Base-by-base conservation (phyloP, 2,888 invertebrate genomes). In the Flabesymbios commensalis region DNA sequence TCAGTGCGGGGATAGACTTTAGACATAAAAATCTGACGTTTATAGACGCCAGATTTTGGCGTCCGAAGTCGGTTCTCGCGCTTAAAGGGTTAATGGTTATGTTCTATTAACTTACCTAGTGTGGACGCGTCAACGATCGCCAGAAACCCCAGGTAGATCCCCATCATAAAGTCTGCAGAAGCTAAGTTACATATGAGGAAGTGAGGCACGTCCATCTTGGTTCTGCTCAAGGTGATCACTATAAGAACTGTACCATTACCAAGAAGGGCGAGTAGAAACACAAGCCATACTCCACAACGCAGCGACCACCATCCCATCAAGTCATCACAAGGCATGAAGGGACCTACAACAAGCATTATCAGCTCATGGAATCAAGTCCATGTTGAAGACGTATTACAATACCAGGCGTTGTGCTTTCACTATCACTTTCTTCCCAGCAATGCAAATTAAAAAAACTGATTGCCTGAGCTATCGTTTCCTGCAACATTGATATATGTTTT, bases 281-380 rank as follows among this genome's bases (percentile, higher is more conserved):
- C 95, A 19, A 94, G 90, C 97, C 98, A 98, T 54, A 97, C 94
- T 24, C 96, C 95, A 81, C 95, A 96, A 43, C 95, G 88, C 73
- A 96, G 85, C 3, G 94, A 94, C 96, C 96, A 96, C 95, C 95
- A 96, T 80, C 95, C 95, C 83, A 97, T 96, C 58, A 96, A 86
- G 83, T 96, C 96, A 78, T 92, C 91, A 82, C 96, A 97, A 3
- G 96, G 96, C 77, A 95, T 86, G 85, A 96, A 96, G 2, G 96
- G 95, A 29, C 93, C 93, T 89, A 83, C 26, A 49, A 24, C 39
- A 22, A 2, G n/a, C n/a, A n/a, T n/a, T n/a, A n/a, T n/a, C n/a
- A n/a, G n/a, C n/a, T n/a, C n/a, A n/a, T n/a, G n/a, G n/a, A n/a
- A n/a, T n/a, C n/a, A n/a, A n/a, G n/a, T n/a, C n/a, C n/a, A n/a